Evolutionary conservation across 2,797 vertebrate genomes (phyloP).

Genomic region (Tachyglossus aculeatus): DNA sequence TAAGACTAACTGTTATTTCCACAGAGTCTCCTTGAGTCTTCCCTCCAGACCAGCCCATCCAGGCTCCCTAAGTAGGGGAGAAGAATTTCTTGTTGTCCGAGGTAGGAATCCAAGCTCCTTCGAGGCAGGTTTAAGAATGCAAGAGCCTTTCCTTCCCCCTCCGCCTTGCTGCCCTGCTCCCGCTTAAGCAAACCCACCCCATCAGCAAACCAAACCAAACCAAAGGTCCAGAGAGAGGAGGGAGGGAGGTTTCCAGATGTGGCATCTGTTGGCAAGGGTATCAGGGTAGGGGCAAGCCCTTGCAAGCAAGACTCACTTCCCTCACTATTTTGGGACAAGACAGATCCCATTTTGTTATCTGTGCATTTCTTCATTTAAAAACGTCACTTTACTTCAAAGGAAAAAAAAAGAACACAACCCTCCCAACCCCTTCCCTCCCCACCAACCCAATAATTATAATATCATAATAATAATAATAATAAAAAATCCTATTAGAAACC

Average conservation of each 20-base stretch:
- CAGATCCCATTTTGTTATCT: conserved; percentile 70
- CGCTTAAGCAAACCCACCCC: too few relatives aligned
- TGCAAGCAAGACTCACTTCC: conserved; percentile 52
- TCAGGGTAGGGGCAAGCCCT: conserved; percentile 39
- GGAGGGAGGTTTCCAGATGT: conserved; percentile 48
- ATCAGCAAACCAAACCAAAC: conserved; percentile 44
- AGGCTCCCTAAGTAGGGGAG: conserved; percentile 26
- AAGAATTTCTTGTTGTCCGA: conserved; percentile 47
- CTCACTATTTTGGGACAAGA: conserved; percentile 69
- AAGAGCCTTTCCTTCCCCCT: conserved; percentile 5
- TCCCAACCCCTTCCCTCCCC: conserved; percentile 79
- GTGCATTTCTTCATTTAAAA: conserved; percentile 78
- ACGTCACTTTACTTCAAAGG: conserved; percentile 76
- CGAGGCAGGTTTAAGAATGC: conserved; percentile 21
- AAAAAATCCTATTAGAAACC: conserved; percentile 93
- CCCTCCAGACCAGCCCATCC: conserved; percentile 12
- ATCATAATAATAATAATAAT: conserved; percentile 83
- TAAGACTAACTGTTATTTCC: conserved; percentile 8
- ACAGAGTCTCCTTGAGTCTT: conserved; percentile 27
- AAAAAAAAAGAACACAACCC: conserved; percentile 64
- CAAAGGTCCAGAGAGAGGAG: not conserved
- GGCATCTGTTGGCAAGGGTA: conserved; percentile 52
- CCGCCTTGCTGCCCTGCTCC: conserved; percentile 18
- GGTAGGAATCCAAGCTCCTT: conserved; percentile 7
- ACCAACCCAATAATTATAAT: conserved; percentile 84